phyloP scores from a whole-genome alignment of 2,797 vertebrate species.

The Etheostoma perlongum region DNA sequence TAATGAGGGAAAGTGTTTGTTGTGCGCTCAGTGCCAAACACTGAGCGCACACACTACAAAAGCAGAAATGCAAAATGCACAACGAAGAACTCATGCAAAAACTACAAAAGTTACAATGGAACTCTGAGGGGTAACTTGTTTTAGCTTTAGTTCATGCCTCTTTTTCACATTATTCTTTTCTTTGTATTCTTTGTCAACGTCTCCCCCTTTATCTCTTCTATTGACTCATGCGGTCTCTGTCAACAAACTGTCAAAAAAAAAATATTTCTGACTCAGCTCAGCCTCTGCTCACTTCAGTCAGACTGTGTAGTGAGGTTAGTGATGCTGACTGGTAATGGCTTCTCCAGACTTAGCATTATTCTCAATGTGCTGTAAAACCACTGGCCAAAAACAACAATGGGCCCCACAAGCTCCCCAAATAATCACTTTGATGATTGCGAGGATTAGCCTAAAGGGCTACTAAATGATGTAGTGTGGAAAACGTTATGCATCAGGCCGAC shows the following conservation, averaged over 20 bases:
- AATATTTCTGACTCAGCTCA: conserved; percentile 50
- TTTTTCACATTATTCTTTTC: neutral
- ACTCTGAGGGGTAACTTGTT: neutral
- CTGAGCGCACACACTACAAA: too few species aligned
- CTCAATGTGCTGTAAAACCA: conserved; percentile 61
- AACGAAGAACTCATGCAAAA: neutral
- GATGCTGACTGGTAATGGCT: conserved; percentile 56
- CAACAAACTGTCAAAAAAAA: conserved; percentile 24
- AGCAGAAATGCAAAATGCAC: neutral
- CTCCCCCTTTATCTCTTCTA: conserved; percentile 18
- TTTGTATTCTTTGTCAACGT: neutral
- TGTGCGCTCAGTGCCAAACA: too few species aligned
- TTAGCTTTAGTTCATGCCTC: neutral
- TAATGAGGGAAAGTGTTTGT: too few species aligned
- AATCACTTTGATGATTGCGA: conserved; percentile 56
- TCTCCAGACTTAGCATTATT: conserved; percentile 55
- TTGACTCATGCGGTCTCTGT: conserved; percentile 23
- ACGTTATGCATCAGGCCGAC: conserved; percentile 6
- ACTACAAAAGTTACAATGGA: neutral
- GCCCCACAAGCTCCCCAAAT: conserved; percentile 39
- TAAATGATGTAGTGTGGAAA: conserved; percentile 37
- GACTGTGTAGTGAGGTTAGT: conserved; percentile 49
- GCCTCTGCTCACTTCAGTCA: conserved; percentile 25
- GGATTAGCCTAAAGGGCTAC: conserved; percentile 29
- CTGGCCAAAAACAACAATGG: conserved; percentile 62